Base-by-base conservation (phyloP, 1,140 invertebrate species). In the Chymomyza costata region DNA sequence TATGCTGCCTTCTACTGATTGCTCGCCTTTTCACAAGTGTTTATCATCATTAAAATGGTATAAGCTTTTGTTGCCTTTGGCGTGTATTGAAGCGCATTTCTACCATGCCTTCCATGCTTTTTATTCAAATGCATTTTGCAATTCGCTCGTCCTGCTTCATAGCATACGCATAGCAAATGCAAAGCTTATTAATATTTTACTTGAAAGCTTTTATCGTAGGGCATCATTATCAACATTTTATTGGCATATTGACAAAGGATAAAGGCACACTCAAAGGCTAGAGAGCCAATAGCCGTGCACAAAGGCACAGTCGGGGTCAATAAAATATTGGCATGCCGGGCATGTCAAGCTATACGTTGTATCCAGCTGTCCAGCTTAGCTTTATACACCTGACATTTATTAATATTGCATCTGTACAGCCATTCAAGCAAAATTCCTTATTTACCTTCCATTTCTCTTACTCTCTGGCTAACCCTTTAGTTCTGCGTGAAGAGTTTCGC, bases 401-500 rank as follows among this genome's bases (percentile, higher is more conserved):
- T 81, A 81, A 81, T 74, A 81, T 80, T 81, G 74, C 68, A 81
- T 81, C 74, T 82, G 74, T 81, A 81, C 68, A 81, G 73, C 62
- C 45, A 57, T 80, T 67, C 54, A 51, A 35, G 43, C 37, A 31
- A 25, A 32, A n/a, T n/a, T 52, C 35, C 41, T 15, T 25, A 43
- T 34, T 44, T 10, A 6, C 17, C 37, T 6, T 13, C 39, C n/a
- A 8, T 15, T 28, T 18, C 31, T 16, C 21, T 13, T 13, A 17
- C 30, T 18, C 39, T 35, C 41, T 35, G 37, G 11, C 3, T 17
- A 0, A 21, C 7, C n/a, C 21, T 11, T 6, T 43, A 94, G 94
- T 94, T 67, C 86, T 95, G 11, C 90, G 92, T 54, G 93, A 95
- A 82, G 94, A 96, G 54, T 96, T 97, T 82, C 90, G 93, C 32